Evolutionary conservation across 92 coral and sea anemone genomes (phyloP).

Genomic region (Phymanthus crucifer): DNA sequence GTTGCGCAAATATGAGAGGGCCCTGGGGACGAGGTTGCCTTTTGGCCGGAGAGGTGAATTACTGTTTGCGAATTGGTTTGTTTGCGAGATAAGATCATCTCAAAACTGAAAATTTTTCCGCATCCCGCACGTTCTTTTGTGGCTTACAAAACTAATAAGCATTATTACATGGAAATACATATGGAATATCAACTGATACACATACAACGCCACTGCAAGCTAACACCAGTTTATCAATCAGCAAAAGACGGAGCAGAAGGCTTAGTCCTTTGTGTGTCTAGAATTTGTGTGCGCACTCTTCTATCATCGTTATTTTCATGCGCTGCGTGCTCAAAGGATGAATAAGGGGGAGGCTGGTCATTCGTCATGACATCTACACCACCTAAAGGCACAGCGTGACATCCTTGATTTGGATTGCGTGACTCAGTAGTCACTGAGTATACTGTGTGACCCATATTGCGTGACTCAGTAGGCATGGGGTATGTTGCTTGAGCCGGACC

Average conservation of each 20-base stretch:
- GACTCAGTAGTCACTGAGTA: neutral
- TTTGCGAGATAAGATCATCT: no score
- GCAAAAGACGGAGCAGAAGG: conserved; percentile 2
- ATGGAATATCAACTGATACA: no score
- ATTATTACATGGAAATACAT: neutral
- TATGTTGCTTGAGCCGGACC: neutral
- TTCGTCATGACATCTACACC: neutral
- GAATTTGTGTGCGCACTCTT: neutral
- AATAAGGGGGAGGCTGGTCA: conserved; percentile 1
- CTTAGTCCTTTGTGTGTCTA: neutral
- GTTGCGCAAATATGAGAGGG: no score
- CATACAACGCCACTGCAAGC: neutral
- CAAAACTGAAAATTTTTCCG: no score
- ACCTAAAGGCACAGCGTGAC: neutral
- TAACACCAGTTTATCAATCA: neutral
- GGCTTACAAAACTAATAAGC: no score
- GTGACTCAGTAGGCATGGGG: neutral
- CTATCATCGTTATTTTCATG: neutral
- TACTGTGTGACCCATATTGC: neutral
- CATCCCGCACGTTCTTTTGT: no score
- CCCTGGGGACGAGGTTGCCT: no score
- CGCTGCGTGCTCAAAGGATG: neutral
- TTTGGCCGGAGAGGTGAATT: no score
- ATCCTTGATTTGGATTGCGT: neutral
- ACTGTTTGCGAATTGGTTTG: no score